phyloP scores from a whole-genome alignment of 2,888 invertebrate species.

The Trichacis sp. region DNA sequence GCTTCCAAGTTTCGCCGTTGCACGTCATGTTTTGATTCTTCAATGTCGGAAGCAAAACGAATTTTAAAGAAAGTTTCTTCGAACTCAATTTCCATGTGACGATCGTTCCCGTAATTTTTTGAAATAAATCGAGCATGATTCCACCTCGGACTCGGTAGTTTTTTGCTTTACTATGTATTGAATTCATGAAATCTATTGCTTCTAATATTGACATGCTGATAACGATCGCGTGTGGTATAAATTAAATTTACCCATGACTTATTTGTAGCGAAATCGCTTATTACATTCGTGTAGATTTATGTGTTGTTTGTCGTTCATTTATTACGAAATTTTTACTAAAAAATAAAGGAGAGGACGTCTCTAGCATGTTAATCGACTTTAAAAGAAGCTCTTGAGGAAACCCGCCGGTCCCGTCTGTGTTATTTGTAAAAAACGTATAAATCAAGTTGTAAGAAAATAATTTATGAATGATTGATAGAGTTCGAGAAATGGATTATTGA shows the following conservation, averaged over 20 bases:
- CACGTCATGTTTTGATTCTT: background rate
- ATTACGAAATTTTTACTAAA: slow-evolving; percentile 66
- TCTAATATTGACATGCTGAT: slow-evolving; percentile 69
- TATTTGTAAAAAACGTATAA: no score
- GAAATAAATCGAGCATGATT: no score
- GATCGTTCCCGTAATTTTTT: no score
- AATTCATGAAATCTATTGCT: slow-evolving; percentile 33
- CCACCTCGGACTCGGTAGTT: no score
- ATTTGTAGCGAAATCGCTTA: slow-evolving; percentile 49
- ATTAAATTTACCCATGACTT: slow-evolving; percentile 69
- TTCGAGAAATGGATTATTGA: slow-evolving; percentile 8
- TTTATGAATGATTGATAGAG: no score
- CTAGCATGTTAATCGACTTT: slow-evolving; percentile 70
- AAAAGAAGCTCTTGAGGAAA: slow-evolving; percentile 96
- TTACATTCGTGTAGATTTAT: slow-evolving; percentile 37
- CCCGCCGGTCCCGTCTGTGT: slow-evolving; percentile 89
- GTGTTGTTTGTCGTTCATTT: slow-evolving; percentile 49
- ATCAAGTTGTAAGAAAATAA: background rate
- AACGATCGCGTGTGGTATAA: slow-evolving; percentile 69
- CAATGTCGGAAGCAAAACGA: background rate
- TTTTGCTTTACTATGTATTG: background rate
- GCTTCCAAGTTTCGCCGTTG: slow-evolving; percentile 32
- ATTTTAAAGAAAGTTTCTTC: no score
- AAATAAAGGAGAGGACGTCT: slow-evolving; percentile 62
- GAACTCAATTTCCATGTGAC: no score